Evolutionary conservation across 2,113 vertebrate genomes (phyloP), one percentile per base, ranked within the genome.

Genomic region (Malurus melanocephalus): DNA sequence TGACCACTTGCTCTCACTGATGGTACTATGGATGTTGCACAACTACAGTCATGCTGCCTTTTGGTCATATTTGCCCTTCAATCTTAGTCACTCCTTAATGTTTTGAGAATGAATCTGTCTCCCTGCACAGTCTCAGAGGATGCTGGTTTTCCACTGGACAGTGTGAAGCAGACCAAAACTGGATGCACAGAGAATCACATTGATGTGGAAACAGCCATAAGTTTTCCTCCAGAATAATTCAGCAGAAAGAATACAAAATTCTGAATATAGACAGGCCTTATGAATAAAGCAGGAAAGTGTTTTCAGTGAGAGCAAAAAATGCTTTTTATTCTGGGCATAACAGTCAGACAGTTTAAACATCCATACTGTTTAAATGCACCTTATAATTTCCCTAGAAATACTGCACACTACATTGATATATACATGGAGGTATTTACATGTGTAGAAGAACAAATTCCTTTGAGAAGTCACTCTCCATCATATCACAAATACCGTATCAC

Each of bases 361-460:
- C 38, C 53, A 43, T 66, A 80, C 49, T 89, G 69, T 87, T 92
- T 80, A 89, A 93, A 83, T 84, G 53, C 53, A 81, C 27, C 48
- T 75, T 72, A 8, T 17, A 75, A 64, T 66, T 88, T 86, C 53
- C 80, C 61, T 75, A 68, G 66, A 90, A 94, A 84, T 84, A 75
- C 57, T 40, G 28, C 59, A 65, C 45, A 38, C 49, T 72, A 33
- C 62, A n/a, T 28, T 68, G 86, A 72, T 86, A 56, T 28, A 72
- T 43, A 93, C 66, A 90, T 60, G 61, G 80, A 90, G 74, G 57
- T 55, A 92, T 93, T 90, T 93, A 81, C 83, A 91, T 65, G 69
- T 57, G 43, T 57, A 75, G 68, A 56, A 88, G 74, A 89, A 38
- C 27, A 60, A 88, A 91, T 88, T 61, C 74, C 73, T 91, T 64